These are phyloP conservation scores for Perognathus longimembris DNA, from an alignment of 2,113 vertebrate genomes.

Conservation along the genomic window DNA sequence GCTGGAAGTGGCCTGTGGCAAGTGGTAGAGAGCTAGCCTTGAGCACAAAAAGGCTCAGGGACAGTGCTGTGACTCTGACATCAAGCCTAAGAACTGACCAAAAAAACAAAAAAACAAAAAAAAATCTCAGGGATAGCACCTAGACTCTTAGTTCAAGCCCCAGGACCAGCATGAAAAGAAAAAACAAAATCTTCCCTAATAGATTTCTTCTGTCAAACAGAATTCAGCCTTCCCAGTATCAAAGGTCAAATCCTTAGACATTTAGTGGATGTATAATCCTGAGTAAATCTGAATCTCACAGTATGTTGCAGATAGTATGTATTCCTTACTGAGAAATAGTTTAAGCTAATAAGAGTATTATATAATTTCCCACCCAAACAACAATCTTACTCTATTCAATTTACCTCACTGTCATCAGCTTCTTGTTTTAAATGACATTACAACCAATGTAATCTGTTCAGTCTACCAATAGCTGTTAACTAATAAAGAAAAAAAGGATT, in stretches of 20 bases:
- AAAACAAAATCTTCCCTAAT: background rate
- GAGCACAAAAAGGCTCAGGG: no score
- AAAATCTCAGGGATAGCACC: no score
- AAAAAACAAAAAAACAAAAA: no score
- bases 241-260: constrained; percentile 11
- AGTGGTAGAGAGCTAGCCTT: no score
- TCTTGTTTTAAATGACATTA: background rate
- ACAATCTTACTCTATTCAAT: background rate
- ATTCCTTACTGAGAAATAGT: background rate
- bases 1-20: no score
- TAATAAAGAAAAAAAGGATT: constrained; percentile 55
- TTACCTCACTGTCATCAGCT: background rate
- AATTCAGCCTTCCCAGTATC: background rate
- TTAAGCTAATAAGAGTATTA: background rate
- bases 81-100: no score
- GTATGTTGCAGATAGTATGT: background rate
- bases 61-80: no score
- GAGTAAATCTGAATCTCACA: background rate
- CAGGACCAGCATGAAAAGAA: no score
- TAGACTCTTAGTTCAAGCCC: no score
- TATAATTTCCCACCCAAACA: background rate
- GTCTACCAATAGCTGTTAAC: background rate
- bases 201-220: background rate
- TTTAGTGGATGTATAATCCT: background rate
- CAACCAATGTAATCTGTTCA: background rate